These are phyloP conservation scores for Trichomycterus rosablanca DNA, from an alignment of 2,113 vertebrate genomes.

Conservation along the genomic window DNA sequence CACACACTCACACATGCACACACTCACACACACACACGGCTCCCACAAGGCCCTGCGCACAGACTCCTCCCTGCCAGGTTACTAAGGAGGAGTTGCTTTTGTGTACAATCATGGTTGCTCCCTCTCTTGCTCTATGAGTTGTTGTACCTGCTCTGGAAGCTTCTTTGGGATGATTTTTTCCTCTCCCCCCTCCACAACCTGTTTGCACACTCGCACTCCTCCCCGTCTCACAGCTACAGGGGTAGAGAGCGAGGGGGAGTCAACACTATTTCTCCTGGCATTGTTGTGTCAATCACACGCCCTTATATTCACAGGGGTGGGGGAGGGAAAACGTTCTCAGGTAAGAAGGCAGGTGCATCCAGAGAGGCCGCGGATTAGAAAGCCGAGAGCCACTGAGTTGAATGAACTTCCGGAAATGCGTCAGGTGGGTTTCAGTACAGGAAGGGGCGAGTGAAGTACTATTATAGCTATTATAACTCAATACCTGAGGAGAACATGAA, in stretches of 20 bases:
- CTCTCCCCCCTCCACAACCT: neutral
- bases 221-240: slow-evolving; percentile 5
- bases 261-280: slow-evolving; percentile 23
- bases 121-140: slow-evolving; percentile 1
- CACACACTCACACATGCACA: slow-evolving; percentile 33
- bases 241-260: neutral
- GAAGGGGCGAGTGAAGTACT: neutral
- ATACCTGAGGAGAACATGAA: neutral
- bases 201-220: slow-evolving; percentile 14
- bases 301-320: slow-evolving; percentile 18
- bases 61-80: slow-evolving; percentile 63
- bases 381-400: neutral
- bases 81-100: slow-evolving; percentile 49
- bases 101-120: slow-evolving; percentile 23
- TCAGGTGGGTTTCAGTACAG: neutral
- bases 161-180: slow-evolving; percentile 17
- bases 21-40: slow-evolving; percentile 5
- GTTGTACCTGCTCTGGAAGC: slow-evolving; percentile 50
- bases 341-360: slow-evolving; percentile 55
- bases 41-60: neutral
- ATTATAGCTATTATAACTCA: neutral
- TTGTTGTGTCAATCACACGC: slow-evolving; percentile 12
- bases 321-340: slow-evolving; percentile 47
- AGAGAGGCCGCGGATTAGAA: neutral
- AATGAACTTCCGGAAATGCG: neutral